Conservation (phyloP, 1,140 invertebrate species). For the Drosophila miranda region DNA sequence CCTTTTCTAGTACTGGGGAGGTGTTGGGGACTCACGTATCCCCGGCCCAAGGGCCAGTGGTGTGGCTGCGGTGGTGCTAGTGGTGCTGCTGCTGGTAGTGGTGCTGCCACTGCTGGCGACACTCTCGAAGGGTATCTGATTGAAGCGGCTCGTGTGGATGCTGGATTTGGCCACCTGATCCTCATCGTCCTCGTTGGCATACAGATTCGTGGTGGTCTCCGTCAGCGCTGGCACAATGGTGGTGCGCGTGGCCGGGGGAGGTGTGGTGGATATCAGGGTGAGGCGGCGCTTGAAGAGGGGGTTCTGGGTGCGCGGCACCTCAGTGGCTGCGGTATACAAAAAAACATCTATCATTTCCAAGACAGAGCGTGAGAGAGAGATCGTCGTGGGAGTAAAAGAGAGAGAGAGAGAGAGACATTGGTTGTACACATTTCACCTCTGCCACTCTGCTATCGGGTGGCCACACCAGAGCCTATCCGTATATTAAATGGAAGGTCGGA, state of each 20-base stretch:
- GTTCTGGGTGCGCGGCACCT: constrained; percentile 71
- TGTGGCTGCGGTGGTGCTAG: constrained; percentile 1
- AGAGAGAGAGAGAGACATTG: too few species aligned
- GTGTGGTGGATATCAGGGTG: constrained; percentile 46
- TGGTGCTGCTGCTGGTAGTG: constrained; percentile 11
- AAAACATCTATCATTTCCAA: too few species aligned
- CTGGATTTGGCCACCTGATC: constrained; percentile 79
- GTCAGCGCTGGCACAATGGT: constrained; percentile 24
- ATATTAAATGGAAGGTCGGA: too few species aligned
- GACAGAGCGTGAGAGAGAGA: too few species aligned
- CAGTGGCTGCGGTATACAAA: constrained; percentile 47
- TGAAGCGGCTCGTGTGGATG: constrained; percentile 74
- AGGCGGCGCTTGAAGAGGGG: constrained; percentile 74
- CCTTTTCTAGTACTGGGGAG: neutral
- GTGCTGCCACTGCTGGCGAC: constrained; percentile 35
- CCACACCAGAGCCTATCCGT: too few species aligned
- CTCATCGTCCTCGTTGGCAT: constrained; percentile 54
- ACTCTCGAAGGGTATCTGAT: constrained; percentile 52
- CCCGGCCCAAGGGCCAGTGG: constrained; percentile 21
- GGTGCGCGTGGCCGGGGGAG: constrained; percentile 12
- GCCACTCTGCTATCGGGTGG: too few species aligned
- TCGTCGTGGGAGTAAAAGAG: neutral
- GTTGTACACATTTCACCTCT: too few species aligned
- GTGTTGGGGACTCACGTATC: constrained; percentile 36
- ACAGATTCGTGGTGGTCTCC: constrained; percentile 55